phyloP scores from a whole-genome alignment of 1,140 invertebrate species.

The Bombus turneri region DNA sequence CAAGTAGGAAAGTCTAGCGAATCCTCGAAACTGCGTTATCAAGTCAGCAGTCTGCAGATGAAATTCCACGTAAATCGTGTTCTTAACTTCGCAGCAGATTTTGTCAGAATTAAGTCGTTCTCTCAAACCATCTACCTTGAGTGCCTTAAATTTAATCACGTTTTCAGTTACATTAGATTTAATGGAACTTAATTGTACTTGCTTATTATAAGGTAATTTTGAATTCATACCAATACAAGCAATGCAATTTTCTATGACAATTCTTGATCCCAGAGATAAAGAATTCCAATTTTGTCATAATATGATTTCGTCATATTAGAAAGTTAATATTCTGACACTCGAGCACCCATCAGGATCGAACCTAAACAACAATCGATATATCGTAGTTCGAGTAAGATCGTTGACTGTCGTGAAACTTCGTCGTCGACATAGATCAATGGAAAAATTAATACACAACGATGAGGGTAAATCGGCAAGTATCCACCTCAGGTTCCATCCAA shows the following conservation, averaged over 20 bases:
- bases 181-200: neutral
- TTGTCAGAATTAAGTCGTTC: neutral
- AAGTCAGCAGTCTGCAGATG: neutral
- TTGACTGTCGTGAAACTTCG: neutral
- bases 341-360: neutral
- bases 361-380: neutral
- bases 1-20: neutral
- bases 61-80: neutral
- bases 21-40: neutral
- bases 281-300: neutral
- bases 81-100: neutral
- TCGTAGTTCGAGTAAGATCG: neutral
- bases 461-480: neutral
- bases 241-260: neutral
- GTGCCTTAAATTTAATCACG: neutral
- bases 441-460: neutral
- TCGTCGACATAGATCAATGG: neutral
- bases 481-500: constrained; percentile 19
- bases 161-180: neutral
- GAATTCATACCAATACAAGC: neutral
- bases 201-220: neutral
- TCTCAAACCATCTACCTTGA: neutral
- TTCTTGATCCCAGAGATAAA: neutral
- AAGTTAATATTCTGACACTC: neutral
- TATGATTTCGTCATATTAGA: neutral